phyloP scores from a whole-genome alignment of 1,140 invertebrate genomes.

The Leptinotarsa texana region DNA sequence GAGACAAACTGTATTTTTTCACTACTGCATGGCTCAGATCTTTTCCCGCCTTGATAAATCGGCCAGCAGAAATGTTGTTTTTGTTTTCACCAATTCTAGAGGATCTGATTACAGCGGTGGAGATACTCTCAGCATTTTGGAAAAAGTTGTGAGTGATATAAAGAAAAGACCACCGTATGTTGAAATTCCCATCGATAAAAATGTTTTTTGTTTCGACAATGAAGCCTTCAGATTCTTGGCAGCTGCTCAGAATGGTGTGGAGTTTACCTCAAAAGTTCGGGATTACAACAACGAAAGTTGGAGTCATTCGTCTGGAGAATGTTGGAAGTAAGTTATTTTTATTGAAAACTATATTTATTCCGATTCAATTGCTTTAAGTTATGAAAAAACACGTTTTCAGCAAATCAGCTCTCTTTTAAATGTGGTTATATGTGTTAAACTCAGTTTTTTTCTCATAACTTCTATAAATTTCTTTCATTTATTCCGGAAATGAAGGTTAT shows the following conservation, averaged over 20 bases:
- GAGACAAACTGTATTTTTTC: conserved; percentile 41
- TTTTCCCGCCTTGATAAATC: conserved; percentile 47
- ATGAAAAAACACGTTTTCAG: too few relatives aligned
- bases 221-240: conserved; percentile 47
- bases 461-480: too few relatives aligned
- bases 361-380: too few relatives aligned
- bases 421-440: too few relatives aligned
- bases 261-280: conserved; percentile 29
- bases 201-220: conserved; percentile 50
- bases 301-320: conserved; percentile 41
- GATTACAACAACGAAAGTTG: conserved; percentile 42
- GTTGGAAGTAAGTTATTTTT: conserved; percentile 42
- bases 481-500: too few relatives aligned
- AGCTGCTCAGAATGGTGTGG: conserved; percentile 36
- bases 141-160: conserved; percentile 35
- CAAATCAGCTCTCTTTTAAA: too few relatives aligned
- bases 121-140: conserved; percentile 36
- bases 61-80: conserved; percentile 45
- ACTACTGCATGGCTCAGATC: conserved; percentile 49
- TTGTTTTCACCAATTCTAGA: conserved; percentile 48
- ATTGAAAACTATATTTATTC: not conserved
- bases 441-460: too few relatives aligned
- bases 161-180: conserved; percentile 34
- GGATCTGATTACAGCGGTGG: conserved; percentile 43
- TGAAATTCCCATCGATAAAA: conserved; percentile 34